Evolutionary conservation across 2,113 vertebrate genomes (phyloP).

Genomic region (Erpornis zantholeuca): DNA sequence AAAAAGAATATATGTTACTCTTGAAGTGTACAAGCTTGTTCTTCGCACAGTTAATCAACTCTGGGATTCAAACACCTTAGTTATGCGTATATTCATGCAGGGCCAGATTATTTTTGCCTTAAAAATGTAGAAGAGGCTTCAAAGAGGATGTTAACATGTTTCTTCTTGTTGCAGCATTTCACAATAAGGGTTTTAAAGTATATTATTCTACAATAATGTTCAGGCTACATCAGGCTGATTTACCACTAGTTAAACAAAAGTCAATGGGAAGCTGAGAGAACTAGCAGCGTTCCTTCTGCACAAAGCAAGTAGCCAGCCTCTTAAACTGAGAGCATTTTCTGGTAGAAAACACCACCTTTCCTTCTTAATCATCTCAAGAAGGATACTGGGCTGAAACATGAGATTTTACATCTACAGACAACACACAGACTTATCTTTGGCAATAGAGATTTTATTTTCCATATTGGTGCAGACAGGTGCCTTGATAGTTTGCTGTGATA

Average conservation of each 20-base stretch:
- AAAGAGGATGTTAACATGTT: not conserved
- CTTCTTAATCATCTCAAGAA: slow-evolving; percentile 6
- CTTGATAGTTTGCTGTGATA: not conserved
- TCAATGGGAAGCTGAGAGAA: not conserved
- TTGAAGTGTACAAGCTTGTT: not conserved
- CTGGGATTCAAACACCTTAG: not conserved
- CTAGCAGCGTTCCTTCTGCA: not conserved
- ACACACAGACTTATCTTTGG: not conserved
- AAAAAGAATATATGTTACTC: not conserved
- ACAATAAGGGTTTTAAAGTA: not conserved
- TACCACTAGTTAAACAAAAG: not conserved
- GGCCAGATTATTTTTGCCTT: not conserved
- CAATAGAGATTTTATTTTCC: not conserved
- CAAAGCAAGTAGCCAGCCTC: not conserved
- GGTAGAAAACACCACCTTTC: not conserved
- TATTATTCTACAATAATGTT: not conserved
- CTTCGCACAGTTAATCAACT: not conserved
- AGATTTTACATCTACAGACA: not conserved
- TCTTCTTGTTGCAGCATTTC: not conserved
- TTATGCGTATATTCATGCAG: not conserved
- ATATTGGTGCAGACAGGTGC: not conserved
- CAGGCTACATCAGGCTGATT: not conserved
- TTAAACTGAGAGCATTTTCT: not conserved
- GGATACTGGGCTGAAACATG: not conserved
- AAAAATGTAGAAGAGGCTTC: not conserved